phyloP scores from a whole-genome alignment of 2,888 invertebrate genomes.

The Polyploca ridens region DNA sequence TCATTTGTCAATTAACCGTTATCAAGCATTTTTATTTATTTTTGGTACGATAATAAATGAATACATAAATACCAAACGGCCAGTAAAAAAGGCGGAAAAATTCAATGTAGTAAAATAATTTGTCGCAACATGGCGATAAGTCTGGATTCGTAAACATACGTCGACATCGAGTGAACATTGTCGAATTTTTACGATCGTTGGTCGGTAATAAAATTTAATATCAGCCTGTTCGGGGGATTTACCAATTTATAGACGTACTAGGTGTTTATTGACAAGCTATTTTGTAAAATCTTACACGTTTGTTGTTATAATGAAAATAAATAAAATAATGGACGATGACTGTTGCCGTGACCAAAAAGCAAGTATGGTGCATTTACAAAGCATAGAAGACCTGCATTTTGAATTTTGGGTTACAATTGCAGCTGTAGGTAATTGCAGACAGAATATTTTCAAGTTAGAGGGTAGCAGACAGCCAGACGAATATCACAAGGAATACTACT shows the following conservation, averaged over 20 bases:
- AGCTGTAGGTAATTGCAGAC: too few species aligned
- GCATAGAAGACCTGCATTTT: too few species aligned
- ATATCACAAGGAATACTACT: too few species aligned
- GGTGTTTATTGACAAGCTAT: conserved; percentile 45
- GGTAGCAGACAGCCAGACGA: too few species aligned
- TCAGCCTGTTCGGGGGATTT: conserved; percentile 43
- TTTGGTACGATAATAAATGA: too few species aligned
- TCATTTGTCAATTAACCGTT: too few species aligned
- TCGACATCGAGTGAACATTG: conserved; percentile 35
- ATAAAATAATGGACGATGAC: too few species aligned
- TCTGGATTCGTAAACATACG: conserved; percentile 12
- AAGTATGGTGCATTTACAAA: too few species aligned
- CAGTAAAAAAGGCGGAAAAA: not conserved
- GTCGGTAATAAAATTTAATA: conserved; percentile 59
- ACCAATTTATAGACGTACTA: conserved; percentile 31
- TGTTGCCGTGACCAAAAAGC: too few species aligned
- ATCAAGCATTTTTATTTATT: too few species aligned
- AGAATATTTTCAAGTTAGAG: too few species aligned
- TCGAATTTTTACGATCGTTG: conserved; percentile 51
- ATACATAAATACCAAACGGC: not conserved
- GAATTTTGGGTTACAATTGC: too few species aligned
- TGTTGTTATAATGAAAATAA: not conserved
- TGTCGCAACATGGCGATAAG: not conserved
- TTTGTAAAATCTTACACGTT: conserved; percentile 31
- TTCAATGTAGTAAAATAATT: conserved; percentile 12